Base-by-base conservation (phyloP, 1,140 invertebrate species). In the Lepidurus apus region DNA sequence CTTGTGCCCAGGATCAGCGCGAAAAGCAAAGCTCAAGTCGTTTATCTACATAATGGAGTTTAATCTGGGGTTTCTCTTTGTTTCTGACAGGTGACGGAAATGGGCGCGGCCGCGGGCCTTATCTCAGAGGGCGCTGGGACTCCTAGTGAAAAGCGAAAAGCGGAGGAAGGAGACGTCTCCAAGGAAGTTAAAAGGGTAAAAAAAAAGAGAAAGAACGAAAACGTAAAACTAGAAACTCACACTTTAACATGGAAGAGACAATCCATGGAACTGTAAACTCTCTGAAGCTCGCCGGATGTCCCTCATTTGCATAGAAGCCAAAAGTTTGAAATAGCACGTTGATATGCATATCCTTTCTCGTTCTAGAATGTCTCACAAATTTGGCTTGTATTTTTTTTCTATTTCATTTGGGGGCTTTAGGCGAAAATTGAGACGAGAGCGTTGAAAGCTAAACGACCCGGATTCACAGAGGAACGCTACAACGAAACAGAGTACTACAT, bases 401-500 rank as follows among this genome's bases (percentile, higher is more conserved):
- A 74, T 81, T 45, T 47, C 42, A 80, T 21, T 78, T 43, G 53
- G 43, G 80, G 53, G 53, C 17, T 92, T 73, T 89, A 96, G 94
- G 94, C 93, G 26, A 96, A 95, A 87, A 88, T 96, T 82, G 94
- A 96, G 89, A 96, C 94, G 81, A 95, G 95, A 87, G 94, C 93
- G 45, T 85, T 96, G 82, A 96, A 96, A 87, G 94, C 94, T 53
- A 95, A 95, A 86, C 89, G 94, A 85, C 94, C 94, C 4, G 94
- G 94, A 79, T 96, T 96, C 85, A 95, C 93, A 42, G 94, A 96
- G 85, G 94, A 95, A 82, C 89, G 93, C 81, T 96, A 95, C 88
- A 94, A 95, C 86, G 94, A 97, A 87, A 96, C 95, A 42, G 95
- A 94, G 34, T 98, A 98, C 87, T 98, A 96, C 86, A 93, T 96